phyloP scores from a whole-genome alignment of 2,113 vertebrate genomes.

The mouse (Mus musculus) region DNA sequence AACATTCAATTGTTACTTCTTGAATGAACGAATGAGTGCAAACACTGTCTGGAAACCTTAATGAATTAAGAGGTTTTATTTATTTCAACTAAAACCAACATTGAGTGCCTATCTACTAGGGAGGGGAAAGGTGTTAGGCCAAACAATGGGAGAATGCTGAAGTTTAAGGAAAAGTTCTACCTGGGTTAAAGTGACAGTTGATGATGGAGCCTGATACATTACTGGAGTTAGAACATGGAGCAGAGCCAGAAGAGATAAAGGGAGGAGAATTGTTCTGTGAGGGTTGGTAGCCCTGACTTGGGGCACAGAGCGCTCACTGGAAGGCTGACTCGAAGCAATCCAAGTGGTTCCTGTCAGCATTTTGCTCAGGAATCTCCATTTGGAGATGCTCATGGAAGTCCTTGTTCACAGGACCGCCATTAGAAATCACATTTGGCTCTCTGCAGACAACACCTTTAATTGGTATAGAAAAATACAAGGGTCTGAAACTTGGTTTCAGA shows the following conservation, averaged over 20 bases:
- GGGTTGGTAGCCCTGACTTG: background rate
- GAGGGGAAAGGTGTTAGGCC: background rate
- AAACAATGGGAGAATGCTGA: background rate
- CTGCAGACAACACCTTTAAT: background rate
- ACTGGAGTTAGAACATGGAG: background rate
- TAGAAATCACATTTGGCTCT: constrained; percentile 1
- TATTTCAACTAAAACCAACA: background rate
- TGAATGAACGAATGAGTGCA: background rate
- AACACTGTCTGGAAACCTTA: background rate
- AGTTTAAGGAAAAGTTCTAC: background rate
- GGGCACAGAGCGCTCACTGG: background rate
- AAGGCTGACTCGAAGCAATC: background rate
- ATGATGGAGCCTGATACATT: background rate
- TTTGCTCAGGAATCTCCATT: background rate
- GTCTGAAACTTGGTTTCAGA: background rate
- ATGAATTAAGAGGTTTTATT: background rate
- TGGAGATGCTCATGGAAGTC: background rate
- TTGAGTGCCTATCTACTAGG: background rate
- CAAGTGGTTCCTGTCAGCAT: background rate
- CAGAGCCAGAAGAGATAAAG: background rate
- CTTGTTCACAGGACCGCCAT: background rate
- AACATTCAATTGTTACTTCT: background rate
- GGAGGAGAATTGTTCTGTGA: background rate
- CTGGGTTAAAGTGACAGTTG: background rate
- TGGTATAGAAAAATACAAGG: background rate